These are phyloP conservation scores for Caenorhabditis doughertyi DNA, from an alignment of 2,888 invertebrate species.

Conservation along the genomic window DNA sequence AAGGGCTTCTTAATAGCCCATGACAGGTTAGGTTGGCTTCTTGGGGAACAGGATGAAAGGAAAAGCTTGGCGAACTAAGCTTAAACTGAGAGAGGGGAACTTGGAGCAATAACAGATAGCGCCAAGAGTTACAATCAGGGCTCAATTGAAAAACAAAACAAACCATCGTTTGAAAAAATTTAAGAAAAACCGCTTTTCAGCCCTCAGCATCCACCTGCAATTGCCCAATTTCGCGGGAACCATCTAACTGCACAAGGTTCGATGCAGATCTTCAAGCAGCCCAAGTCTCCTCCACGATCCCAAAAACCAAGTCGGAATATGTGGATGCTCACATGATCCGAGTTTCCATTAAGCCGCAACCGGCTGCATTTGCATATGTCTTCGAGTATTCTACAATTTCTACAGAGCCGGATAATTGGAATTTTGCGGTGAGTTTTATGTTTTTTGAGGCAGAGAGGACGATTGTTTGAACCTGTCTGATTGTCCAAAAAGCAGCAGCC, in stretches of 20 bases:
- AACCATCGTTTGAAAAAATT: background rate
- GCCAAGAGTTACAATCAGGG: too few relatives aligned
- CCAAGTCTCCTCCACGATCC: conserved; percentile 63
- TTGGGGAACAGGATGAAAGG: too few relatives aligned
- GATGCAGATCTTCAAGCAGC: conserved; percentile 67
- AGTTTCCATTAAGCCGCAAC: conserved; percentile 70
- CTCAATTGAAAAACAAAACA: background rate
- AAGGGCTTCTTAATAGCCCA: too few relatives aligned
- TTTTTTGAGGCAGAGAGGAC: too few relatives aligned
- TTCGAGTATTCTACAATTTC: conserved; percentile 80
- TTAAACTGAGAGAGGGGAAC: too few relatives aligned
- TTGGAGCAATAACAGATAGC: too few relatives aligned
- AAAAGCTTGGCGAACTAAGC: background rate
- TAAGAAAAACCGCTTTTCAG: conserved; percentile 51
- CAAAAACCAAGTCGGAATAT: conserved; percentile 68
- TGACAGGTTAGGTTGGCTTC: too few relatives aligned
- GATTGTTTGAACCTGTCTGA: too few relatives aligned
- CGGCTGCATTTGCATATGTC: conserved; percentile 80
- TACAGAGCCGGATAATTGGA: conserved; percentile 77
- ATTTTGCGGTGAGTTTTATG: conserved; percentile 80
- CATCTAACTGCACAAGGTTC: conserved; percentile 71
- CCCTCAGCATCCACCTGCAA: conserved; percentile 76
- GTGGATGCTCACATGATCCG: conserved; percentile 76
- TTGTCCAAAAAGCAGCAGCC: too few relatives aligned
- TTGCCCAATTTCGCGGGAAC: conserved; percentile 72